Evolutionary conservation across 2,797 vertebrate genomes (phyloP), one percentile per base, ranked within the genome.

Genomic region (Cetoscarus ocellatus): DNA sequence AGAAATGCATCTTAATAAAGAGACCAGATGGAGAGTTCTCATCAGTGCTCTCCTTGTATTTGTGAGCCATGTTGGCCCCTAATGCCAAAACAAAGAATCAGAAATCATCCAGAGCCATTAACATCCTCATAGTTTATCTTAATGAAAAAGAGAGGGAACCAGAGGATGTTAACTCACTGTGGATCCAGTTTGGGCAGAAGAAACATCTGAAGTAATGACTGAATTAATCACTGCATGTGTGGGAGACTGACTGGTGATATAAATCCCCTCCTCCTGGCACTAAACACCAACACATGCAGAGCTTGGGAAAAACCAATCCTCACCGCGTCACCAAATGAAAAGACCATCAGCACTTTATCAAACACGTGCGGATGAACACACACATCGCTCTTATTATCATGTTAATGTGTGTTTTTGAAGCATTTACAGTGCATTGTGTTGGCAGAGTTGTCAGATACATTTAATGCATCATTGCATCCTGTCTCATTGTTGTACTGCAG

Each of bases 201-300:
- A 34, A 14, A 39, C 56, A 61, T 70, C 48, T 12, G 27, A 77
- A 69, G 68, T 73, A 71, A 77, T 62, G 47, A 64, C 18, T 50
- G 67, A 73, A 77, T 75, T 53, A 83, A 72, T 84, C 63, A 64
- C 60, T 38, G 6, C 43, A 6, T 44, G 70, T 65, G 80, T 79
- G 67, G 67, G 67, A 57, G 67, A 71, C 55, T 69, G 69, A 68
- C 55, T 72, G 69, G 15, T 53, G 54, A 78, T 71, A 61, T 39
- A 67, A 57, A 82, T 69, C 38, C 51, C 62, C 4, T 50, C 47
- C 65, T 75, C 39, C 56, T 10, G 44, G 70, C 77, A 60, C 55
- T 70, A 70, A 79, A 74, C 43, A 65, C 17, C 12, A 58, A 70
- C 45, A 54, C 43, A 27, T 43, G 42, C 3, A 10, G 13, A 48